Conservation (phyloP, 2,888 invertebrate genomes). For the Orthosia incerta region DNA sequence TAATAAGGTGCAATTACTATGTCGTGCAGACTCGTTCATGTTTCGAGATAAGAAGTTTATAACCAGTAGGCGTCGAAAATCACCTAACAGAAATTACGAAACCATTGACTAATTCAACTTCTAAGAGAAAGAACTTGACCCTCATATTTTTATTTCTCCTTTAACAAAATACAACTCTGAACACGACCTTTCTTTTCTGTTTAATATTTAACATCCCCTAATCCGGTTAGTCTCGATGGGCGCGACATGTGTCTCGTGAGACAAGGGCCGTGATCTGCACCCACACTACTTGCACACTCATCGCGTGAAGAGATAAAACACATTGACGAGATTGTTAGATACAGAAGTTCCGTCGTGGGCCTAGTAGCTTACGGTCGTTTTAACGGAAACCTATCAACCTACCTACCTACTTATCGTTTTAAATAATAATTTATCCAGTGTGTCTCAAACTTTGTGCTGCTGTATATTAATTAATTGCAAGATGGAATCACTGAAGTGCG, state of each 20-base stretch:
- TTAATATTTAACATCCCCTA: conserved; percentile 33
- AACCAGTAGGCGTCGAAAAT: neutral
- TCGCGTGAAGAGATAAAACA: conserved; percentile 6
- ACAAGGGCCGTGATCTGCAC: conserved; percentile 27
- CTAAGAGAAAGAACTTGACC: neutral
- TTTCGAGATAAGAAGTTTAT: no score
- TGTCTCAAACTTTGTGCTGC: no score
- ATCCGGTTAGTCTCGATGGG: conserved; percentile 23
- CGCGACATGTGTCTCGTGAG: conserved; percentile 23
- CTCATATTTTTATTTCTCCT: neutral
- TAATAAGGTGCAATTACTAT: no score
- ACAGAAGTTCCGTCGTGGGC: no score
- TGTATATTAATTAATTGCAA: no score
- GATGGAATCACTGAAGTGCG: no score
- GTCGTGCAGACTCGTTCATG: no score
- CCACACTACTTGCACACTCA: conserved; percentile 18
- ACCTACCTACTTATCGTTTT: no score
- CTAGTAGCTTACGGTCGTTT: no score
- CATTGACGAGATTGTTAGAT: neutral
- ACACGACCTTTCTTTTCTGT: conserved; percentile 24
- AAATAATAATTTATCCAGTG: no score
- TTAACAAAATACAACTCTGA: conserved; percentile 11
- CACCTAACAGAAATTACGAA: neutral
- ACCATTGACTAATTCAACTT: neutral
- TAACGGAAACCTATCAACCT: no score